These are phyloP conservation scores for Phorcus lineatus DNA, from an alignment of 2,888 invertebrate species.

Conservation along the genomic window DNA sequence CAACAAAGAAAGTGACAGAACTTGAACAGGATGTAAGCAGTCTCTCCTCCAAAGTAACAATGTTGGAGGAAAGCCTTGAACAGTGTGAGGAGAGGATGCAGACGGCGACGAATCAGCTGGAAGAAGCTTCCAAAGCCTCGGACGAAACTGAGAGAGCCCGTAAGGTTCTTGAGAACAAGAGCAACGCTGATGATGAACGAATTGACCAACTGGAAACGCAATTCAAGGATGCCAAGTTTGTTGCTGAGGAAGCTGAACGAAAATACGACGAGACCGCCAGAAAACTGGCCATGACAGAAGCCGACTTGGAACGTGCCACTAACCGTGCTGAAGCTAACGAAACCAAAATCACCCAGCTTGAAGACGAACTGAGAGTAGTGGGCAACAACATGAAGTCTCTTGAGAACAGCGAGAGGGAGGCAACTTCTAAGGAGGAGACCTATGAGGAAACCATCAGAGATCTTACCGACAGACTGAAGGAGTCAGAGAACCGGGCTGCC, in stretches of 20 bases:
- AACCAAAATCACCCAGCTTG: constrained; percentile 79
- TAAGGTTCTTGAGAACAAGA: constrained; percentile 99
- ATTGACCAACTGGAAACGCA: constrained; percentile 99
- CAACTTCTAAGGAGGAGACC: constrained; percentile 61
- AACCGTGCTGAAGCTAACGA: constrained; percentile 98
- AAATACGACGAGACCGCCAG: constrained; percentile 86
- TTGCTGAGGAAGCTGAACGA: constrained; percentile 93
- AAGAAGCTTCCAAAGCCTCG: constrained; percentile 77
- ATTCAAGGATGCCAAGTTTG: constrained; percentile 98
- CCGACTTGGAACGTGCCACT: constrained; percentile 98
- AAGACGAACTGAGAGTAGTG: constrained; percentile 78
- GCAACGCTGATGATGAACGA: constrained; percentile 98
- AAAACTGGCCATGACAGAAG: constrained; percentile 99
- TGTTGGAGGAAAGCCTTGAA: background rate
- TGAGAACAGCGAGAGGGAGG: constrained; percentile 90
- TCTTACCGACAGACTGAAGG: constrained; percentile 59
- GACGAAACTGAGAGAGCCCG: constrained; percentile 84
- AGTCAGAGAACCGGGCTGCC: constrained; percentile 99
- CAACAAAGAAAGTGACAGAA: background rate
- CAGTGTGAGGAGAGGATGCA: background rate
- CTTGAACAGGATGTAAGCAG: background rate
- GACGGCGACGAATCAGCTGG: background rate
- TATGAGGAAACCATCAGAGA: constrained; percentile 65
- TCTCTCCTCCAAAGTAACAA: background rate
- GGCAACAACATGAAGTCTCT: constrained; percentile 99